Conservation (phyloP, 2,113 vertebrate species). For the Hemiscyllium ocellatum region DNA sequence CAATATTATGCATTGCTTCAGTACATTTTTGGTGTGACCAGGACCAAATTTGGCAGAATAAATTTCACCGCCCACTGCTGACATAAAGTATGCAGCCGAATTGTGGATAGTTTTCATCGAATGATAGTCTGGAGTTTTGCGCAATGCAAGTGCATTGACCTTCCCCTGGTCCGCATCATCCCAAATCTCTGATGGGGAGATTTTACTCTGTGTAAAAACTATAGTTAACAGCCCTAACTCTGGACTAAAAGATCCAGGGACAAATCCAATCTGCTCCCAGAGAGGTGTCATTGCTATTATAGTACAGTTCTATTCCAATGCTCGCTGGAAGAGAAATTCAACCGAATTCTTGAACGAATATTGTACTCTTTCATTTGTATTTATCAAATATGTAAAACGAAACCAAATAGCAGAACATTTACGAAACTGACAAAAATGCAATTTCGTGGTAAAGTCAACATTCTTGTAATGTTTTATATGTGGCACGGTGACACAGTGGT, state of each 20-base stretch:
- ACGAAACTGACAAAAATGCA: background rate
- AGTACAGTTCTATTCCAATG: too few relatives aligned
- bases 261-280: too few relatives aligned
- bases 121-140: background rate
- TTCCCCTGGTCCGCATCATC: background rate
- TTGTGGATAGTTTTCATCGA: background rate
- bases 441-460: background rate
- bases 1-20: background rate
- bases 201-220: background rate
- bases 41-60: conserved; percentile 1
- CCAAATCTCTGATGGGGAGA: background rate
- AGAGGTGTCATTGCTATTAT: too few relatives aligned
- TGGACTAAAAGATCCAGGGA: too few relatives aligned
- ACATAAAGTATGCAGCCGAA: background rate
- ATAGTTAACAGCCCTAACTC: too few relatives aligned
- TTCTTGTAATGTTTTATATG: too few relatives aligned
- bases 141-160: background rate
- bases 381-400: background rate
- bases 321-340: background rate
- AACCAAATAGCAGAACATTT: background rate
- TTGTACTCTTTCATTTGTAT: background rate
- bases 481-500: too few relatives aligned
- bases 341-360: background rate
- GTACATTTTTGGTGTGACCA: conserved; percentile 12
- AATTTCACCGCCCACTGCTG: background rate